Base-by-base conservation (phyloP, 2,113 vertebrate species). In the Lutjanus erythropterus region DNA sequence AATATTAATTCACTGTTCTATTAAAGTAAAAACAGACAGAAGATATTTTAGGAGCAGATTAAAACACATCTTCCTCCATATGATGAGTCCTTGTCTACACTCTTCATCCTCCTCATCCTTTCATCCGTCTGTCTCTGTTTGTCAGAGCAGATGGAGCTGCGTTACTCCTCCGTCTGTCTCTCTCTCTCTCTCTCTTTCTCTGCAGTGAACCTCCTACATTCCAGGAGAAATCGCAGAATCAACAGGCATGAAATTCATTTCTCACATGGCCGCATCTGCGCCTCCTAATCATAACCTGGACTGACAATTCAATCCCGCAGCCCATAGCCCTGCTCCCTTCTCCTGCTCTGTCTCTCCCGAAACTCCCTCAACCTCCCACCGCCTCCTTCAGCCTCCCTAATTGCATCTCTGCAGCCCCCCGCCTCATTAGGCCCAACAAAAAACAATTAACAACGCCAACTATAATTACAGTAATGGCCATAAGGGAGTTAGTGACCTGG, bases 221-320 rank as follows among this genome's bases (percentile, higher is more conserved):
- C 94, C 94, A 78, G 83, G 53, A 92, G 90, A 93, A 93, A 90
- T 91, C 62, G 47, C 89, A 88, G 91, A 95, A 92, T 94, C 94
- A 94, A 94, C 93, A 92, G 92, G 90, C 95, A 93, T 95, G 93
- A 95, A 95, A 95, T 94, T 93, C 88, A 95, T 95, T 95, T 93
- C 89, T 93, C 94, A 94, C 93, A 95, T 94, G 94, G 90, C 68
- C 84, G 90, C 91, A 89, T 95, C 92, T 88, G 89, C 50, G 76
- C 83, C 91, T 92, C 90, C 92, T 94, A 92, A 95, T 94, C 94
- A 95, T 95, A 95, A 95, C 93, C 92, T 90, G 89, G 84, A 86
- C 94, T 94, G 94, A 95, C 94, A 94, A 92, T 93, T 94, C 94
- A 94, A 94, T 93, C 88, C 81, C 9, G 42, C 53, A 81, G 75